Evolutionary conservation across 2,797 vertebrate species (phyloP), one percentile per base, ranked within the genome.

Genomic region (Mormyrus proboscirostris): DNA sequence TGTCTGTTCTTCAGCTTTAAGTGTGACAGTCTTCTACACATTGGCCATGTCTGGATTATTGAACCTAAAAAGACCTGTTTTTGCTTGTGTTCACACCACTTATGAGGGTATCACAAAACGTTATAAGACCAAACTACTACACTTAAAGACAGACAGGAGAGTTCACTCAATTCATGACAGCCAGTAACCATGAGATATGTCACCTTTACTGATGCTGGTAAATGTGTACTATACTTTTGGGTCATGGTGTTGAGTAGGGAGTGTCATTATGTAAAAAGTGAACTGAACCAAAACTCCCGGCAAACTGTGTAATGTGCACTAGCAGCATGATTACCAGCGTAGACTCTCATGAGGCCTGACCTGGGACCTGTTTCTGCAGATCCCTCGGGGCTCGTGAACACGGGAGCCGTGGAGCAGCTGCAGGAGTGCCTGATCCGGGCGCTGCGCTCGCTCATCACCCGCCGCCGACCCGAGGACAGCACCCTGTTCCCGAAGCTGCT

Each of bases 391-490:
- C 94, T 97, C 1, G 95, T 95, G 25, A 94, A 96, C 14, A 90
- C 96, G 29, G 94, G 91, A 2, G 94, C 95, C 0, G 95, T 97
- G 90, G 96, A 97, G 94, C 95, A 95, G 83, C 93, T 96, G 87
- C 96, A 97, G 93, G 96, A 97, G 90, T 95, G 95, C 59, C 94
- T 97, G 73, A 96, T 96, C 86, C 94, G 94, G 88, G 95, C 95
- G 5, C 92, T 97, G 88, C 95, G 96, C 8, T 94, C 94, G 0
- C 94, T 95, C 51, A 94, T 96, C 90, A 93, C 92, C 25, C 93
- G 92, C 16, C 93, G 95, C 47, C 94, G 95, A 88, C 95, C 95
- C 0, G 94, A 96, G 0, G 94, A 96, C 93, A 92, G 92, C 90
- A 91, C 94, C 1, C 95, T 96, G 87, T 96, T 96, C 93, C 93